Evolutionary conservation across 2,797 vertebrate species (phyloP), one percentile per base, ranked within the genome.

Genomic region (Pseudochirops corinnae): DNA sequence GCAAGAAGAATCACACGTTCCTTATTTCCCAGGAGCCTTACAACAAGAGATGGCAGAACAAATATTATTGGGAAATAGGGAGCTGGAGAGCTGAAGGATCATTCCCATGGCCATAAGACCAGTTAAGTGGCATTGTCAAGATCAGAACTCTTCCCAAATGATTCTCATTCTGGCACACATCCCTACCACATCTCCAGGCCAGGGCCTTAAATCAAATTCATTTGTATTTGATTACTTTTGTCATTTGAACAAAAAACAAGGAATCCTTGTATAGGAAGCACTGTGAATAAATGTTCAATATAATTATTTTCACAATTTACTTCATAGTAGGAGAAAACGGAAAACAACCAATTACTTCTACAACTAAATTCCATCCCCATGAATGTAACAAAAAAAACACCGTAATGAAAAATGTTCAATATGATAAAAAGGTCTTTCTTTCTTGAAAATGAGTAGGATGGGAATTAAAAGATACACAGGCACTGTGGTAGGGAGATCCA

Each of bases 261-360:
- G 52, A 13, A 74, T 56, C 82, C 18, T 14, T 92, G 24, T 60
- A 94, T 52, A 93, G 87, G 28, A 93, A 94, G n/a, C 56, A 93
- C 0, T 60, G 55, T 29, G 92, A 95, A 92, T 92, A 67, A 90
- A n/a, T 92, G n/a, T 90, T 56, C 90, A 53, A 90, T 13, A 93
- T 95, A 93, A 94, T 56, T 62, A 94, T 52, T 52, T 93, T 82
- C 92, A 50, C 55, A 57, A 93, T 92, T 90, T 67, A 60, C n/a
- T 56, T 58, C 91, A 55, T 46, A 46, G 46, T 91, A 95, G 55
- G 53, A 21, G 12, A 92, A 55, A 29, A 33, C n/a, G 9, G 29
- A 95, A 94, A 94, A 94, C 26, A 13, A 67, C 62, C 33, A 74
- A 46, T 82, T 46, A 39, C n/a, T 21, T 46, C 46, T 29, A 82